Conservation (phyloP, 2,113 vertebrate genomes). For the Scatophagus argus region DNA sequence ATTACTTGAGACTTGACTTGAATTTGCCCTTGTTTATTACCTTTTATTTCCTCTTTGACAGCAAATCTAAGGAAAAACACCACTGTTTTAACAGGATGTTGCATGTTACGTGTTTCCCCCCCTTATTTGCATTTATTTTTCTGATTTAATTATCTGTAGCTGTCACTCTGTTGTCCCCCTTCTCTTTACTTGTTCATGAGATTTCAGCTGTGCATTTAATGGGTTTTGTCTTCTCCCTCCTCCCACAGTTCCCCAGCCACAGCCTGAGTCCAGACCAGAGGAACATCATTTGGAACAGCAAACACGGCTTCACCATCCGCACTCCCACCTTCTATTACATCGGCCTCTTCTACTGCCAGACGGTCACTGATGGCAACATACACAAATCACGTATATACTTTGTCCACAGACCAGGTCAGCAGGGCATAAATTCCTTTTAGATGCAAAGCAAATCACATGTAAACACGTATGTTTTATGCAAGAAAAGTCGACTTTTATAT, state of each 20-base stretch:
- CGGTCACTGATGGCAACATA: constrained; percentile 72
- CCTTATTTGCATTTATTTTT: background rate
- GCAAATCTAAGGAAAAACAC: too few species aligned
- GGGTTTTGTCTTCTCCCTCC: constrained; percentile 35
- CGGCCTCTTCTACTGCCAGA: constrained; percentile 90
- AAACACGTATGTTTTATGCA: too few species aligned
- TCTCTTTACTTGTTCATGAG: background rate
- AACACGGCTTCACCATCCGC: constrained; percentile 90
- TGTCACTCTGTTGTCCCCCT: background rate
- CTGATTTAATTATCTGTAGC: background rate
- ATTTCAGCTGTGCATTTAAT: constrained; percentile 7
- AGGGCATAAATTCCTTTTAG: background rate
- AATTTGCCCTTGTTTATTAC: too few species aligned
- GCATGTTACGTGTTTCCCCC: too few species aligned
- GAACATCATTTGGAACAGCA: constrained; percentile 92
- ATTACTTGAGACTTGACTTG: background rate
- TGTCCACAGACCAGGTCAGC: constrained; percentile 88
- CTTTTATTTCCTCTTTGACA: too few species aligned
- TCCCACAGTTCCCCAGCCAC: constrained; percentile 82
- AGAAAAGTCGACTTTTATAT: background rate
- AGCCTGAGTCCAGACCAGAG: constrained; percentile 85
- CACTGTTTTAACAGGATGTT: too few species aligned
- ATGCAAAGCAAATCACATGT: background rate
- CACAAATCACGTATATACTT: constrained; percentile 85
- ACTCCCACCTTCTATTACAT: constrained; percentile 88